Conservation (phyloP, 1,140 invertebrate species). For the Mercenaria mercenaria region DNA sequence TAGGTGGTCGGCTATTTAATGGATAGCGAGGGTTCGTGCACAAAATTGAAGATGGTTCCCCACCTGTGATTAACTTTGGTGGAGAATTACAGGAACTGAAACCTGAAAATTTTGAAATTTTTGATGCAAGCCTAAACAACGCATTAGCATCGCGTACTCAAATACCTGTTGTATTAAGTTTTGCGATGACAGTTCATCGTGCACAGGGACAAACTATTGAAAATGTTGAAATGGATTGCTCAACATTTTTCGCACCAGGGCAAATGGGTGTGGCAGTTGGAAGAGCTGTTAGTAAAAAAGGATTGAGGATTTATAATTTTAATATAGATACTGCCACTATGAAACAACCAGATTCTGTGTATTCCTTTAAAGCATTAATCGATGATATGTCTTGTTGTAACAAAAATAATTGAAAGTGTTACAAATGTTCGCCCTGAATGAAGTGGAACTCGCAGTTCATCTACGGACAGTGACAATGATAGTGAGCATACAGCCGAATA, state of each 20-base stretch:
- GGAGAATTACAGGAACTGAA: background rate
- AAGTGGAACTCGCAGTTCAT: background rate
- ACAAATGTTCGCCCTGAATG: no score
- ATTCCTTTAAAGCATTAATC: background rate
- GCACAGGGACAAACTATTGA: conserved; percentile 3
- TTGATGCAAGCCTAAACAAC: background rate
- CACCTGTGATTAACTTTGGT: background rate
- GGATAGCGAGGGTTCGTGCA: background rate
- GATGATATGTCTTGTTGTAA: background rate
- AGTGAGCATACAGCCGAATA: background rate
- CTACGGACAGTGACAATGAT: background rate
- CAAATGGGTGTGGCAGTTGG: background rate
- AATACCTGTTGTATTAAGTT: background rate
- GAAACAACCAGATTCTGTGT: background rate
- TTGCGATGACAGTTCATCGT: conserved; percentile 15
- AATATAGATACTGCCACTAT: background rate
- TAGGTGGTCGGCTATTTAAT: background rate
- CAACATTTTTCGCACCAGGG: background rate
- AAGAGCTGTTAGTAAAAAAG: background rate
- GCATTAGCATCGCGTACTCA: background rate
- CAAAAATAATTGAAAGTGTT: background rate
- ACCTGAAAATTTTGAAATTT: background rate
- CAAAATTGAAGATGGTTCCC: background rate
- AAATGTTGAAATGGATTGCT: background rate
- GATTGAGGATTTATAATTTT: background rate